phyloP scores from a whole-genome alignment of 2,113 vertebrate species.

The Loxodonta africana region DNA sequence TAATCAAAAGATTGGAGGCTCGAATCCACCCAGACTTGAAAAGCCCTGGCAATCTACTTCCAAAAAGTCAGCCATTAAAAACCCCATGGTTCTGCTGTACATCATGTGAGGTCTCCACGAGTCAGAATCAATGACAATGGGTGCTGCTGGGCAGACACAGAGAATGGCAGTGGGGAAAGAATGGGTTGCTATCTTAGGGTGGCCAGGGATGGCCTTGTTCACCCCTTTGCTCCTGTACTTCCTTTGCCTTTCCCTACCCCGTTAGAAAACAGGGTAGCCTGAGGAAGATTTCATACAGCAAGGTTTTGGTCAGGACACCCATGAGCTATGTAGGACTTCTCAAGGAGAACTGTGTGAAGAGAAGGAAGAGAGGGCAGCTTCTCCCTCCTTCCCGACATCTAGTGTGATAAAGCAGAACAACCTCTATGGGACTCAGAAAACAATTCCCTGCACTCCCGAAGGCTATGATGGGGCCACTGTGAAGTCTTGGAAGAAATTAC shows the following conservation, averaged over 20 bases:
- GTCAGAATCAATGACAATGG: neutral
- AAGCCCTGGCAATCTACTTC: neutral
- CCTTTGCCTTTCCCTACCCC: neutral
- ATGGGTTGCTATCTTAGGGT: neutral
- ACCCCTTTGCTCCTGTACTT: neutral
- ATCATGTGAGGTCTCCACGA: neutral
- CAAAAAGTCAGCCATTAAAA: too few relatives aligned
- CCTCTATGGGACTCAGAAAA: neutral
- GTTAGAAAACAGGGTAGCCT: neutral
- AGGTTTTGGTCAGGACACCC: neutral
- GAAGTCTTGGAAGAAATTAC: slow-evolving; percentile 62
- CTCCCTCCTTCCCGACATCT: neutral
- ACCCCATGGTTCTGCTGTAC: neutral
- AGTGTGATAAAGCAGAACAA: neutral
- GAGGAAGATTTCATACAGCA: neutral
- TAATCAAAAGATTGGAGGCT: neutral
- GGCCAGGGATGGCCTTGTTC: neutral
- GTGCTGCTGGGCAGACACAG: too few relatives aligned
- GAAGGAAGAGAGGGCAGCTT: neutral
- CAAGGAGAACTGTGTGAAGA: neutral
- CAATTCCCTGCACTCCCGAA: slow-evolving; percentile 8
- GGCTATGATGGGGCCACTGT: neutral
- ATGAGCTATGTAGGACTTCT: neutral
- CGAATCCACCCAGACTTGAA: neutral
- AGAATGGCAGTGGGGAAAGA: neutral